Evolutionary conservation across 2,888 invertebrate genomes (phyloP), one percentile per base, ranked within the genome.

Genomic region (Stramonita haemastoma): DNA sequence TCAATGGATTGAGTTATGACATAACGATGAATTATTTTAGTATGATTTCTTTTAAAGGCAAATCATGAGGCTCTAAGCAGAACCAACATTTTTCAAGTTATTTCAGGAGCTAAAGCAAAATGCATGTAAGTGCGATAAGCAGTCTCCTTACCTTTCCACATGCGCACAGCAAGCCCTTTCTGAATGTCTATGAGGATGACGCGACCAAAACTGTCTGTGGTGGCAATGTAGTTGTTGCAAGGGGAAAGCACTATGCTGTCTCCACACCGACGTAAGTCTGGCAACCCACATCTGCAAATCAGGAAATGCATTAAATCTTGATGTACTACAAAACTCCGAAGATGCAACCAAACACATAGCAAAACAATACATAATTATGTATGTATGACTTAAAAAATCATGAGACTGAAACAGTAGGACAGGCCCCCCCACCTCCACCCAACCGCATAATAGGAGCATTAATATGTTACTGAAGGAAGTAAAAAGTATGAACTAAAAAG

Each of bases 181-280:
- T 97, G 97, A 26, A 98, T 97, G 96, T 99, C 99, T 66, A 99
- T 96, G 29, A 99, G 96, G 83, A 98, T 97, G 0, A 99, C 98
- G 90, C 99, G 97, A 56, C 99, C 99, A 94, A 98, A 97, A 93
- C 97, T 97, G 96, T 99, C 99, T 0, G 98, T 97, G 81, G 98
- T 97, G 0, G 98, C 98, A 0, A 98, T 98, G 8, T 98, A 96
- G 60, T 97, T 97, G 90, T 97, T 97, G 95, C 98, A 97, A 0
- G 98, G 98, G 1, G 98, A 98, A 86, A 98, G 96, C 79, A 97
- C 97, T n/a, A 98, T 96, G n/a, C 96, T 96, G 56, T 97, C 97
- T 6, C 98, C 98, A 93, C 97, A 97, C 83, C 99, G 97, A 92
- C 97, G 97, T 73, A 97, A 96, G 96, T 99, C 99, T 93, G 97